These are phyloP conservation scores for Taurulus bubalis DNA, from an alignment of 2,113 vertebrate species.

Conservation along the genomic window DNA sequence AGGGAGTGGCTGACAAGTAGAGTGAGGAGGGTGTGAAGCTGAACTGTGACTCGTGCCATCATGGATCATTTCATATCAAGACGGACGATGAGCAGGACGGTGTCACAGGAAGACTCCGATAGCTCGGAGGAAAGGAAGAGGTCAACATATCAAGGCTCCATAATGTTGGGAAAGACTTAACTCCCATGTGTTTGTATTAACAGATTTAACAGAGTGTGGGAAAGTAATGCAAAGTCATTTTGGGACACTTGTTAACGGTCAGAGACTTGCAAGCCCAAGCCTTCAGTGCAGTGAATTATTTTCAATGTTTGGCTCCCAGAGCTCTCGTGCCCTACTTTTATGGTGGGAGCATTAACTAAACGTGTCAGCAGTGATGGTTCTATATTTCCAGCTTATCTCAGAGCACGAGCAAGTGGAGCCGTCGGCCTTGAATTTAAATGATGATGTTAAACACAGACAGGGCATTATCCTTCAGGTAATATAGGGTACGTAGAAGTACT, in stretches of 20 bases:
- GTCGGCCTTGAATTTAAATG: slow-evolving; percentile 40
- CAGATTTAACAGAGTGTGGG: slow-evolving; percentile 41
- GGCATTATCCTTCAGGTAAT: slow-evolving; percentile 17
- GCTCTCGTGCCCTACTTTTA: slow-evolving; percentile 67
- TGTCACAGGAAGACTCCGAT: background rate
- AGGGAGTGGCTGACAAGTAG: no score
- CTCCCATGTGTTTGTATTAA: slow-evolving; percentile 44
- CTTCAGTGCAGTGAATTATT: slow-evolving; percentile 60
- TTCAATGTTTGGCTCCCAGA: slow-evolving; percentile 70
- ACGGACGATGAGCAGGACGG: slow-evolving; percentile 18
- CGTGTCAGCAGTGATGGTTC: slow-evolving; percentile 56
- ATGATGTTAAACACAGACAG: slow-evolving; percentile 42
- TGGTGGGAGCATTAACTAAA: slow-evolving; percentile 63
- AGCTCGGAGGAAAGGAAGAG: slow-evolving; percentile 1
- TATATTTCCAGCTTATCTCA: slow-evolving; percentile 57
- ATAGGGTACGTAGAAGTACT: background rate
- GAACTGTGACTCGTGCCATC: slow-evolving; percentile 2
- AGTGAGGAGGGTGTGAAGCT: no score
- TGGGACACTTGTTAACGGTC: slow-evolving; percentile 56
- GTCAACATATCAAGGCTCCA: slow-evolving; percentile 25
- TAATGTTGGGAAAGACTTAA: slow-evolving; percentile 10
- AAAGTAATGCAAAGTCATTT: slow-evolving; percentile 54
- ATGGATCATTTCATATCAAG: slow-evolving; percentile 43
- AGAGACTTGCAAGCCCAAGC: slow-evolving; percentile 46
- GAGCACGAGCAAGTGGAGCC: slow-evolving; percentile 19